Percentiles rank a stretch among this genome's conserved stretches.
These are phyloP conservation scores for Calidris pygmaea DNA, from an alignment of 2,113 vertebrate species.

Conservation along the genomic window DNA sequence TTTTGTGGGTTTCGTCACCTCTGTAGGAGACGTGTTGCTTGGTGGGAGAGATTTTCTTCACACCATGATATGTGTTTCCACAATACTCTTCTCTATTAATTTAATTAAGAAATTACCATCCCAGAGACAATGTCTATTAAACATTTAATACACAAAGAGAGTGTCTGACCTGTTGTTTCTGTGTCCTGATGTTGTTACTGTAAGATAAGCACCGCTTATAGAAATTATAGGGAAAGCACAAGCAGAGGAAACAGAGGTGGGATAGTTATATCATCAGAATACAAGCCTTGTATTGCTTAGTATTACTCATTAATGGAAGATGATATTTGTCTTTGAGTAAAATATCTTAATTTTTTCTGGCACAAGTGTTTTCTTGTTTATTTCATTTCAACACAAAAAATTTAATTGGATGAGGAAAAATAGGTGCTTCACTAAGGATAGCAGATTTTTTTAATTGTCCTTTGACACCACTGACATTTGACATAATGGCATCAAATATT, in stretches of 20 bases:
- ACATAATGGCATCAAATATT: not conserved
- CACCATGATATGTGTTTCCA: not conserved
- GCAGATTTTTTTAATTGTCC: not conserved
- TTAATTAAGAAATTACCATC: constrained; percentile 57
- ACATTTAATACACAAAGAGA: constrained; percentile 1
- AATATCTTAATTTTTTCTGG: not conserved
- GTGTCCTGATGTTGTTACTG: not conserved
- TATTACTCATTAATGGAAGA: not conserved
- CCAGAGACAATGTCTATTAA: not conserved
- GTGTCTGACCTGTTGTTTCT: not conserved
- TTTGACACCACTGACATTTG: not conserved
- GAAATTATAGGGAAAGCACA: not conserved
- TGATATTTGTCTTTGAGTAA: not conserved
- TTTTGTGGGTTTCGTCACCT: constrained; percentile 46
- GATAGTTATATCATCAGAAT: not conserved
- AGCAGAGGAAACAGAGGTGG: not conserved
- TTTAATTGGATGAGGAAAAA: not conserved
- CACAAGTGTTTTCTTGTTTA: not conserved
- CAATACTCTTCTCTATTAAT: constrained; percentile 27
- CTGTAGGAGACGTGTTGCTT: constrained; percentile 14
- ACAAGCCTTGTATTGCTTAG: not conserved
- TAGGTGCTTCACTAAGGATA: not conserved
- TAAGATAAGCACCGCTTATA: not conserved
- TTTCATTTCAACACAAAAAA: not conserved
- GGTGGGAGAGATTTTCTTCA: constrained; percentile 49